Base-by-base conservation (phyloP, 1,140 invertebrate genomes). In the Drosophila kikkawai region DNA sequence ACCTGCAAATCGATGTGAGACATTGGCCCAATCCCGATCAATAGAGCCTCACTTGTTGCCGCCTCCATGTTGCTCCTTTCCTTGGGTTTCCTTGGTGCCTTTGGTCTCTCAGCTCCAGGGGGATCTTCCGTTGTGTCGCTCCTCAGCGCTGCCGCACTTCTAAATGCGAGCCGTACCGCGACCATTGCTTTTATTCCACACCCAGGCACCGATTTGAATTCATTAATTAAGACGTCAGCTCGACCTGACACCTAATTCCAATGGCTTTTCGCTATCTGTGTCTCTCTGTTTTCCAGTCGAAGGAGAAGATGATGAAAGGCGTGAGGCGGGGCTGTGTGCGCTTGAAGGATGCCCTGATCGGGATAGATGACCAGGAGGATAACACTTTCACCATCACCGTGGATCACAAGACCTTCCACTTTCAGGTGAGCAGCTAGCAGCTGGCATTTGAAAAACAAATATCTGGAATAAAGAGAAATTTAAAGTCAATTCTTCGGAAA, bases 311-410 rank as follows among this genome's bases (percentile, higher is more conserved):
- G 98, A 97, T 98, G 93, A 95, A 98, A 76, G 98, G 99, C 7
- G 97, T 98, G 32, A 95, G 99, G 69, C 94, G 99, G 74, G 99
- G 99, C 34, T 99, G 99, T 94, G 98, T 99, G 6, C 94, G 98
- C 17, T 94, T 98, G 11, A 96, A 97, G 93, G 98, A 98, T 63
- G 99, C 99, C 7, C 96, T 99, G 22, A 98, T 99, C 91, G 99
- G 99, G 26, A 99, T 99, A 84, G 99, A 99, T 93, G 98, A 99
- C 93, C 98, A 99, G 93, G 99, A 99, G 93, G 98, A 99, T 92
- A 98, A 98, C 80, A 99, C 98, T 9, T 99, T 99, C 94, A 99
- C 99, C 15, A 99, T 99, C 82, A 99, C 99, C 7, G 98, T 99
- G 7, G 99, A 99, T 94, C 97, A 98, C 75, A 99, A 99, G 93